phyloP scores from a whole-genome alignment of 2,797 vertebrate species.

The Liparis tanakae region DNA sequence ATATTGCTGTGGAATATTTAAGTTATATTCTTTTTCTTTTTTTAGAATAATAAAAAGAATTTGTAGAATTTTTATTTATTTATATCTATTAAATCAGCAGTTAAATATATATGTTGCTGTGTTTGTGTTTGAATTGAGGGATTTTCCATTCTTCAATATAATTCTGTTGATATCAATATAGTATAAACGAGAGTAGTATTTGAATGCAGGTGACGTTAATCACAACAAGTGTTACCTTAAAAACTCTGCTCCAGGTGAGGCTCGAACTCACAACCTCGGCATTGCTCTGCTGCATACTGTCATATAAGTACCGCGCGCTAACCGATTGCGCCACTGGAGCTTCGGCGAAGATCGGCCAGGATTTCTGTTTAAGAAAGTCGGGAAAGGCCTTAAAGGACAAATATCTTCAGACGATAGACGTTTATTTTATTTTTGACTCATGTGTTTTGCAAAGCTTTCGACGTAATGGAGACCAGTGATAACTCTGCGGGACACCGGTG shows the following conservation, averaged over 20 bases:
- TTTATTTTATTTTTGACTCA: not conserved
- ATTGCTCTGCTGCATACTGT: slow-evolving; percentile 94
- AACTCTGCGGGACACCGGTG: not conserved
- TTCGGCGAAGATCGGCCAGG: rapidly evolving
- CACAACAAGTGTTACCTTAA: slow-evolving; percentile 41
- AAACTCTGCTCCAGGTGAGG: slow-evolving; percentile 99
- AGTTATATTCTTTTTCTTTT: not conserved
- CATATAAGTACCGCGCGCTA: slow-evolving; percentile 99
- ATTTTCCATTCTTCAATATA: too few relatives aligned
- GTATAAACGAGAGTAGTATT: too few relatives aligned
- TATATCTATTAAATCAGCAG: too few relatives aligned
- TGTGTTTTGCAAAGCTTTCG: rapidly evolving
- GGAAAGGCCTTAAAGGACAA: rapidly evolving
- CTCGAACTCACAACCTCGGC: slow-evolving; percentile 99
- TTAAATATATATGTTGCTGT: too few relatives aligned
- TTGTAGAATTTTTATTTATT: too few relatives aligned
- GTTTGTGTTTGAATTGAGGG: too few relatives aligned
- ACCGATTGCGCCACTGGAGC: slow-evolving; percentile 99
- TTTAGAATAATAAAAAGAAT: not conserved
- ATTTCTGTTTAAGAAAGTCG: slow-evolving; percentile 37
- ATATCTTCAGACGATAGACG: rapidly evolving
- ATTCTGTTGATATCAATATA: too few relatives aligned
- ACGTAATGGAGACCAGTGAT: too few relatives aligned
- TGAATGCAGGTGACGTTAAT: too few relatives aligned
- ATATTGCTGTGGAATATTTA: not conserved